phyloP scores from a whole-genome alignment of 2,888 invertebrate genomes.

The Agrotis clavis region DNA sequence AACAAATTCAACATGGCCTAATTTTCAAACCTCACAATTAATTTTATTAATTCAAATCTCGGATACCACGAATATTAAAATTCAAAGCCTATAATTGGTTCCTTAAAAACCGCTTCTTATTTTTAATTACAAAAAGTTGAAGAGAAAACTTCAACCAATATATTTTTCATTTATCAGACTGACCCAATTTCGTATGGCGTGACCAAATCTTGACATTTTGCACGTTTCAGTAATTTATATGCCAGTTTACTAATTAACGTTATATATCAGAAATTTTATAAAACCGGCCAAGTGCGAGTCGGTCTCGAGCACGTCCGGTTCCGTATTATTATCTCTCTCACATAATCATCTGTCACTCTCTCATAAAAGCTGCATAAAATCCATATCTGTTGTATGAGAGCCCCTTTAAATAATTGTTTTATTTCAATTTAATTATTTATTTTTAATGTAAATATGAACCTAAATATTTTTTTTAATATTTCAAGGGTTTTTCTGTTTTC shows the following conservation, averaged over 20 bases:
- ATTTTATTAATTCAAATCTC: constrained; percentile 17
- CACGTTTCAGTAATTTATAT: constrained; percentile 54
- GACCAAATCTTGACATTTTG: constrained; percentile 49
- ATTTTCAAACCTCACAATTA: background rate
- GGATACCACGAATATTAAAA: constrained; percentile 38
- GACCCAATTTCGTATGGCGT: constrained; percentile 60
- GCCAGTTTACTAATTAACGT: constrained; percentile 51
- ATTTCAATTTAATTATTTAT: no score
- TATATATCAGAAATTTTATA: constrained; percentile 54
- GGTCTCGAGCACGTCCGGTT: no score
- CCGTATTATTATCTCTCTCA: no score
- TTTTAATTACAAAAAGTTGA: constrained; percentile 43
- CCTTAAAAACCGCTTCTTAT: constrained; percentile 41
- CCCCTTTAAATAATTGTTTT: no score
- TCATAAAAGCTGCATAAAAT: no score
- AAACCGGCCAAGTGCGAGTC: background rate
- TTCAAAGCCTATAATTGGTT: constrained; percentile 50
- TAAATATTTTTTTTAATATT: no score
- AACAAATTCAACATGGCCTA: background rate
- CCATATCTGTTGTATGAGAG: no score
- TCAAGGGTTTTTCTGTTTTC: no score
- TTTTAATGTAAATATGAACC: no score
- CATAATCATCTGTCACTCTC: no score
- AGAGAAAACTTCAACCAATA: constrained; percentile 40
- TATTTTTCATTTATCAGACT: constrained; percentile 58